A percentile compares a stretch with the other conserved stretches of the same genome.
These are phyloP conservation scores for Caenorhabditis afra DNA, from an alignment of 2,888 invertebrate genomes.

Conservation along the genomic window DNA sequence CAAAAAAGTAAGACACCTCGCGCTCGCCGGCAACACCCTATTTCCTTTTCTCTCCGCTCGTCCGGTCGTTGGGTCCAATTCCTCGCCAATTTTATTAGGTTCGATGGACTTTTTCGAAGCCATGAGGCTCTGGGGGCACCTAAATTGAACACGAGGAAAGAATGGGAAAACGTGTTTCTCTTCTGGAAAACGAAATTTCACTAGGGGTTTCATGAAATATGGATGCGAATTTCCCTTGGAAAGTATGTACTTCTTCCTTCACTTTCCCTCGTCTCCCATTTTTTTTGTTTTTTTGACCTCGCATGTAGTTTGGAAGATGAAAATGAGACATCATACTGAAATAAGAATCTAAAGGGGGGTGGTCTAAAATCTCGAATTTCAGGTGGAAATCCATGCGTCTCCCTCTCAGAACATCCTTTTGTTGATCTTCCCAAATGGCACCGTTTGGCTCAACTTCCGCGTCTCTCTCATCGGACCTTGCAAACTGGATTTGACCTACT, in stretches of 20 bases:
- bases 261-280: too few relatives aligned
- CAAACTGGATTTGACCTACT: slow-evolving; percentile 76
- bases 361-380: slow-evolving; percentile 14
- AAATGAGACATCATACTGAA: too few relatives aligned
- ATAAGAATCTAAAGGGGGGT: too few relatives aligned
- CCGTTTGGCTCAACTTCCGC: slow-evolving; percentile 78
- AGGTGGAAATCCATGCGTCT: slow-evolving; percentile 79
- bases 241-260: too few relatives aligned
- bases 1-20: slow-evolving; percentile 75
- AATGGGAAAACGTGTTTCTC: neutral
- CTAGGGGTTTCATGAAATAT: too few relatives aligned
- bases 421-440: slow-evolving; percentile 80
- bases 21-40: too few relatives aligned
- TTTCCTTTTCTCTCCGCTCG: too few relatives aligned
- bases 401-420: slow-evolving; percentile 79
- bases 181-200: too few relatives aligned
- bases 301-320: too few relatives aligned
- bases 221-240: too few relatives aligned
- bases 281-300: too few relatives aligned
- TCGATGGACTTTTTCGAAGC: slow-evolving; percentile 27
- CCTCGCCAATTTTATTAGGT: slow-evolving; percentile 47
- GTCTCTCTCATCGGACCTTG: slow-evolving; percentile 78
- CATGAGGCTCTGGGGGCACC: slow-evolving; percentile 6
- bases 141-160: slow-evolving; percentile 38
- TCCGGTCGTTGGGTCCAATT: slow-evolving; percentile 28